phyloP scores from a whole-genome alignment of 2,888 invertebrate genomes.

The Periphyllus acericola region DNA sequence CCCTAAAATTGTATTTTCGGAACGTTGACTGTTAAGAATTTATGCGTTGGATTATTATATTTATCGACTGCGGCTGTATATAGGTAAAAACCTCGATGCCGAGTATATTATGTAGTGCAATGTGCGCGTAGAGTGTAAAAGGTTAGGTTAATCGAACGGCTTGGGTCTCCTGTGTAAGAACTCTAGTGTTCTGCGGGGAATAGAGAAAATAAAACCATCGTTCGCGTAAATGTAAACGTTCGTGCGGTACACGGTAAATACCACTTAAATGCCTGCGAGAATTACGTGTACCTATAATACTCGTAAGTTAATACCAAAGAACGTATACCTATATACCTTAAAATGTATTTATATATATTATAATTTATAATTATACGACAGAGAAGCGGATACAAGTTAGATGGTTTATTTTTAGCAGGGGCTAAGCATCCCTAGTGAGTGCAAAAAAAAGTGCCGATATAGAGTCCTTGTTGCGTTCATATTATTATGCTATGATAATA shows the following conservation, averaged over 20 bases:
- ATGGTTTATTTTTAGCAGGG: not conserved
- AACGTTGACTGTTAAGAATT: too few relatives aligned
- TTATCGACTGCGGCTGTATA: not conserved
- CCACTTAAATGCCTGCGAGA: not conserved
- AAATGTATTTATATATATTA: not conserved
- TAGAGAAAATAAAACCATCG: not conserved
- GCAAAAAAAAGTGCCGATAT: too few relatives aligned
- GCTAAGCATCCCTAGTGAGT: not conserved
- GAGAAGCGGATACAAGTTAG: not conserved
- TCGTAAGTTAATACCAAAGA: not conserved
- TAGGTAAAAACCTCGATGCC: not conserved
- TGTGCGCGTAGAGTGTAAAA: not conserved
- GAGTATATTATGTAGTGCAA: not conserved
- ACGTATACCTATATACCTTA: not conserved
- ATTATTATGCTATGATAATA: too few relatives aligned
- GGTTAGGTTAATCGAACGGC: not conserved
- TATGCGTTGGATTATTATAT: too few relatives aligned
- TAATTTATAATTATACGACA: not conserved
- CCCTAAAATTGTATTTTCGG: too few relatives aligned
- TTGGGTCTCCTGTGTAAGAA: not conserved
- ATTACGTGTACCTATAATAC: not conserved
- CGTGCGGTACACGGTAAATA: not conserved
- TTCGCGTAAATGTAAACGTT: not conserved
- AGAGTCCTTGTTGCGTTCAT: too few relatives aligned
- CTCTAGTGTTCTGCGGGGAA: not conserved